Percentiles rank a stretch among this genome's conserved stretches.
Conservation (phyloP, 2,113 vertebrate species). For the Geococcyx californianus region DNA sequence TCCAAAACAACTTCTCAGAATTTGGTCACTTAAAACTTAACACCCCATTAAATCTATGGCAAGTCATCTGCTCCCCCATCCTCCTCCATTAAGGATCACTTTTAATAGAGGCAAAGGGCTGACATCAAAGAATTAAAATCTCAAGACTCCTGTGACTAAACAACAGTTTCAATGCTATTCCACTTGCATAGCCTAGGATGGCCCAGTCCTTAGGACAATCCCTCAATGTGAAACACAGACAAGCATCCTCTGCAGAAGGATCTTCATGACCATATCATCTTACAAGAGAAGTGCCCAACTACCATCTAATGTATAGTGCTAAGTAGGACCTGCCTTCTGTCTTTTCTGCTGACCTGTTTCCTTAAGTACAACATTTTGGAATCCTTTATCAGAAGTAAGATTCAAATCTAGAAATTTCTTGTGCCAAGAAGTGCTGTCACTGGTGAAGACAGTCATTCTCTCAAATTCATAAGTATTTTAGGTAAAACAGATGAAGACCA, state of each 20-base stretch:
- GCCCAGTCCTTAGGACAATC: background rate
- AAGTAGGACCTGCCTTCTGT: background rate
- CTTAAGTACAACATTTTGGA: background rate
- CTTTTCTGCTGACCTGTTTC: background rate
- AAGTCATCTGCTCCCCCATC: background rate
- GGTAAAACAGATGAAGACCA: background rate
- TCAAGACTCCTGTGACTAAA: background rate
- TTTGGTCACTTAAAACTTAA: background rate
- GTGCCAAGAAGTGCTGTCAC: background rate
- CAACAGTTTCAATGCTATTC: background rate
- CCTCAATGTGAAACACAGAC: background rate
- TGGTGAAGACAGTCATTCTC: background rate
- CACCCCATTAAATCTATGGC: background rate
- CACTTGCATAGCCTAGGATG: background rate
- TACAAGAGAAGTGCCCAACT: background rate
- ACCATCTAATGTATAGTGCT: background rate
- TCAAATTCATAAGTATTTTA: background rate
- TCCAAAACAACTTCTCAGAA: background rate
- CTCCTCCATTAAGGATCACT: background rate
- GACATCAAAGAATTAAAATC: background rate
- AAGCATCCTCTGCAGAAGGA: background rate
- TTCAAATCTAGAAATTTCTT: background rate
- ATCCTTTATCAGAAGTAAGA: background rate
- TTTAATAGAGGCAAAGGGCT: background rate
- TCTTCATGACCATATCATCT: background rate